Evolutionary conservation across 1,140 invertebrate species (phyloP).

Genomic region (Eciton burchellii): DNA sequence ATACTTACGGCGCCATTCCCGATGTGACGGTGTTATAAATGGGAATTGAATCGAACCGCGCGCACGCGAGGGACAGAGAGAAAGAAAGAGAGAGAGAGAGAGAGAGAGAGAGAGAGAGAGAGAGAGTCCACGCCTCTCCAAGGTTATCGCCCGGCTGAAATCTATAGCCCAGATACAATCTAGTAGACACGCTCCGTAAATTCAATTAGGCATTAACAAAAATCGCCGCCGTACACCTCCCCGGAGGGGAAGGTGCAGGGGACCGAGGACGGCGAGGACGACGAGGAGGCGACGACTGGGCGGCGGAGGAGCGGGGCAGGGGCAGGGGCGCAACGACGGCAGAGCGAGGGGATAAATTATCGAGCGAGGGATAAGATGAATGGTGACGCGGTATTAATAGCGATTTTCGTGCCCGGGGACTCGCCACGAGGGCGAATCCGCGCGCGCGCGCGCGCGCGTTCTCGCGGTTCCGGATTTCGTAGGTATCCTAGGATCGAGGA

Average conservation of each 20-base stretch:
- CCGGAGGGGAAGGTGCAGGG: conserved; percentile 53
- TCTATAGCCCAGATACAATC: conserved; percentile 80
- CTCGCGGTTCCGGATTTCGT: conserved; percentile 33
- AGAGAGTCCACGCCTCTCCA: conserved; percentile 80
- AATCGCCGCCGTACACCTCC: conserved; percentile 70
- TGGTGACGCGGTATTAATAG: conserved; percentile 73
- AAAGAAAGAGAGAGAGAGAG: too few species aligned
- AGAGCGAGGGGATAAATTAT: conserved; percentile 71
- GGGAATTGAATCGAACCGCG: conserved; percentile 80
- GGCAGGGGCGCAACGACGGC: conserved; percentile 1
- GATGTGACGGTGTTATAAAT: conserved; percentile 81
- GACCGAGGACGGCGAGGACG: conserved; percentile 27
- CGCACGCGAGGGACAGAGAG: too few species aligned
- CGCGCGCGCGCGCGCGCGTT: conserved; percentile 8
- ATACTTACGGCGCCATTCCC: conserved; percentile 75
- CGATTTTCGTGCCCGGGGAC: conserved; percentile 62
- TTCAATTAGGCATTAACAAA: conserved; percentile 84
- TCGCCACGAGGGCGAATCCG: conserved; percentile 44
- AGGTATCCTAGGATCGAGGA: conserved; percentile 22
- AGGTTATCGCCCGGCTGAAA: conserved; percentile 78
- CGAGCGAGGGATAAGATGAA: conserved; percentile 71
- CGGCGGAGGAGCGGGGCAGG: neutral
- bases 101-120: too few species aligned
- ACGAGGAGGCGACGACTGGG: too few species aligned
- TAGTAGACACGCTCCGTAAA: conserved; percentile 82